phyloP scores from a whole-genome alignment of 2,888 invertebrate species.

The Brachyptera putata region DNA sequence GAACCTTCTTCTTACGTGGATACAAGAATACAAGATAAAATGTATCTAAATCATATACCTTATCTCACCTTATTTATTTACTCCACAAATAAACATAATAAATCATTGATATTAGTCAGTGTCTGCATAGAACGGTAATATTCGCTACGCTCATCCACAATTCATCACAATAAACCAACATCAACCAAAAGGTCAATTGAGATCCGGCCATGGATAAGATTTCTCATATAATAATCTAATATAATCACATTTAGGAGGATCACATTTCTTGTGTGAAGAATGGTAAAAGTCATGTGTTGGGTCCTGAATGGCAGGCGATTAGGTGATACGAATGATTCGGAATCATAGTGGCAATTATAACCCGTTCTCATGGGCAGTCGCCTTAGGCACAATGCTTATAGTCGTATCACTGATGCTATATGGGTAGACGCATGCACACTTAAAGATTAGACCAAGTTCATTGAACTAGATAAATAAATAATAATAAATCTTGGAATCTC shows the following conservation, averaged over 20 bases:
- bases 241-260: slow-evolving; percentile 7
- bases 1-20: too few relatives aligned
- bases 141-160: too few relatives aligned
- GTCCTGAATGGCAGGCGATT: slow-evolving; percentile 20
- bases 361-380: neutral
- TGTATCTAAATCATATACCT: too few relatives aligned
- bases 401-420: too few relatives aligned
- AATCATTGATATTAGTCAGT: too few relatives aligned
- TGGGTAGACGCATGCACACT: neutral
- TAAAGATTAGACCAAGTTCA: neutral
- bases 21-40: too few relatives aligned
- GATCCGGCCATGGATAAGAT: neutral
- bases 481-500: too few relatives aligned
- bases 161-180: too few relatives aligned
- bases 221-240: neutral
- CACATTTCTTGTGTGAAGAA: slow-evolving; percentile 4
- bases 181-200: neutral
- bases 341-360: slow-evolving; percentile 4
- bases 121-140: too few relatives aligned
- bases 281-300: slow-evolving; percentile 6
- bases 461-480: neutral
- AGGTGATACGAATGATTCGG: slow-evolving; percentile 16
- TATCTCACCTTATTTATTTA: too few relatives aligned
- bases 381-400: neutral
- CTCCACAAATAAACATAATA: too few relatives aligned